phyloP scores from a whole-genome alignment of 2,113 vertebrate species.

The Erythrolamprus reginae region DNA sequence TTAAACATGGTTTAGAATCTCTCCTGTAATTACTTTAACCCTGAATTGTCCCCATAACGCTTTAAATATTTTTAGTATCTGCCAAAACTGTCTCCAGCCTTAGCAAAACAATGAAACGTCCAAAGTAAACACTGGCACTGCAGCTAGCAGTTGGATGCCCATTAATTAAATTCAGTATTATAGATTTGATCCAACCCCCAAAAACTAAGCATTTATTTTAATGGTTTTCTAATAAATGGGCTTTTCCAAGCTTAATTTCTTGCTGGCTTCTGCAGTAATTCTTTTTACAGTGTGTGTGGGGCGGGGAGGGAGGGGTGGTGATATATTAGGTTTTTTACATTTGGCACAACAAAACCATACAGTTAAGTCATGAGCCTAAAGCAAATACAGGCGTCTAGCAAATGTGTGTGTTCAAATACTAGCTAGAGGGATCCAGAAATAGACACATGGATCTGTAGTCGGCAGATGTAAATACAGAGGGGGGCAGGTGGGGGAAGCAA shows the following conservation, averaged over 20 bases:
- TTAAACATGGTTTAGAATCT: neutral
- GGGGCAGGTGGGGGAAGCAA: neutral
- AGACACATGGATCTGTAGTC: neutral
- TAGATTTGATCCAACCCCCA: neutral
- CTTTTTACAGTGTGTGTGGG: neutral
- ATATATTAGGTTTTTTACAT: neutral
- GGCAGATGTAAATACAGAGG: neutral
- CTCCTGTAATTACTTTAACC: neutral
- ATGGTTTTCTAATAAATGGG: neutral
- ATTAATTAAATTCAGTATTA: neutral
- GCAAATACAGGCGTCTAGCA: neutral
- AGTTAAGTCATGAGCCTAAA: neutral
- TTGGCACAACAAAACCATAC: neutral
- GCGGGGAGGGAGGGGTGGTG: no score
- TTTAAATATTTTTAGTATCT: neutral
- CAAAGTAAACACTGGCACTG: neutral
- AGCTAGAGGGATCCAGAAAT: neutral
- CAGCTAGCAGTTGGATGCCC: neutral
- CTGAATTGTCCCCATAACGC: neutral
- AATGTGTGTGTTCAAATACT: neutral
- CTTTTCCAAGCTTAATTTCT: neutral
- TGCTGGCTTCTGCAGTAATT: neutral
- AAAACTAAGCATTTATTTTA: neutral
- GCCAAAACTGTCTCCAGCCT: neutral
- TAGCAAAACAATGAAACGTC: neutral